Percentiles rank a stretch among this genome's conserved stretches.
Conservation (phyloP, 2,797 vertebrate species). For the Liasis olivaceus region DNA sequence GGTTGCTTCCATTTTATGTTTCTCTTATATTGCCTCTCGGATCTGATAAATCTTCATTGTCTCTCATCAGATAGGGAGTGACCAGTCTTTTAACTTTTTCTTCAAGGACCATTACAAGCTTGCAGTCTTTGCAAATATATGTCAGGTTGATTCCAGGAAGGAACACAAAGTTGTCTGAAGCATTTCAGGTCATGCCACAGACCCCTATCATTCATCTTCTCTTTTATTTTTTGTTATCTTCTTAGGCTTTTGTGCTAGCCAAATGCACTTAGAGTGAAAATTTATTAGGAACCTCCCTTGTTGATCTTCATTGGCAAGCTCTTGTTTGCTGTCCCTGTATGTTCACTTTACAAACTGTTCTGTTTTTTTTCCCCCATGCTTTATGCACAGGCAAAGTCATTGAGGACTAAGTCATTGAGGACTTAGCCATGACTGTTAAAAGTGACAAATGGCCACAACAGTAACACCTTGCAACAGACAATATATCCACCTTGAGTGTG, state of each 20-base stretch:
- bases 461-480: not conserved
- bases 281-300: not conserved
- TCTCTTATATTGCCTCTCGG: not conserved
- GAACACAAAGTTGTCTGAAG: not conserved
- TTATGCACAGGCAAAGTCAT: slow-evolving; percentile 4
- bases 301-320: not conserved
- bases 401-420: not conserved
- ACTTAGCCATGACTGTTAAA: slow-evolving; percentile 17
- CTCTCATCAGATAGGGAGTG: not conserved
- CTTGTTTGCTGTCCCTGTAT: not conserved
- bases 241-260: not conserved
- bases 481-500: not conserved
- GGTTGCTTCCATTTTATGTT: not conserved
- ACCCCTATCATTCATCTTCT: not conserved
- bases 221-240: not conserved
- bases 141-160: not conserved
- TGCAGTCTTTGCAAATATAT: not conserved
- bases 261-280: not conserved
- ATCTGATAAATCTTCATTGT: not conserved
- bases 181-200: not conserved
- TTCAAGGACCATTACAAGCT: not conserved
- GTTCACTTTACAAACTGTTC: not conserved
- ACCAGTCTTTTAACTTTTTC: not conserved
- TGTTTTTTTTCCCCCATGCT: not conserved
- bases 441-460: slow-evolving; percentile 2